A percentile compares a stretch with the other conserved stretches of the same genome.
Evolutionary conservation across 2,113 vertebrate species (phyloP).

Genomic region (Cyanoderma ruficeps): DNA sequence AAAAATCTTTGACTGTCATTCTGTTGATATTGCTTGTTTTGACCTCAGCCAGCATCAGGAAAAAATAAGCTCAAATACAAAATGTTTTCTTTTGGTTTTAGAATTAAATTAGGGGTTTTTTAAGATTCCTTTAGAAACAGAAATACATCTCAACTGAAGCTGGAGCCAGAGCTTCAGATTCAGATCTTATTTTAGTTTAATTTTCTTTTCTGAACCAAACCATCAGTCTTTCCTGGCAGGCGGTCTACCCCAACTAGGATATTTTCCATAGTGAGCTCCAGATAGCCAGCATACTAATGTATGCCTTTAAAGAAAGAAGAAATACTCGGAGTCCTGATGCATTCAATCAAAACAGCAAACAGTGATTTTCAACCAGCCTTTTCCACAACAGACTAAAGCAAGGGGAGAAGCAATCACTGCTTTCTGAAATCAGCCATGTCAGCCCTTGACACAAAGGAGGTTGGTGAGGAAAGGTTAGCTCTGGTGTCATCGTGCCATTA

Average conservation of each 20-base stretch:
- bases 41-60: neutral
- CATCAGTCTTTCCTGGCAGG: conserved; percentile 31
- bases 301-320: neutral
- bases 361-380: neutral
- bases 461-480: conserved; percentile 27
- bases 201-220: conserved; percentile 14
- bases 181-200: conserved; percentile 25
- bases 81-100: neutral
- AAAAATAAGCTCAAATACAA: neutral
- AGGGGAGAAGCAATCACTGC: conserved; percentile 15
- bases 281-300: neutral
- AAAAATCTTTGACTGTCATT: neutral
- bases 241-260: neutral
- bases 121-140: conserved; percentile 6
- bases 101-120: conserved; percentile 2
- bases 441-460: neutral
- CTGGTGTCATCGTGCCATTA: conserved; percentile 12
- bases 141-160: neutral
- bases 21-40: neutral
- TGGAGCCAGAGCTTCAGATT: neutral
- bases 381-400: neutral
- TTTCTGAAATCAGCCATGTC: conserved; percentile 36
- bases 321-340: neutral
- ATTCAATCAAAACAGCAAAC: conserved; percentile 15
- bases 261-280: neutral